phyloP scores from a whole-genome alignment of 2,888 invertebrate genomes.

The Prionchulus punctatus region DNA sequence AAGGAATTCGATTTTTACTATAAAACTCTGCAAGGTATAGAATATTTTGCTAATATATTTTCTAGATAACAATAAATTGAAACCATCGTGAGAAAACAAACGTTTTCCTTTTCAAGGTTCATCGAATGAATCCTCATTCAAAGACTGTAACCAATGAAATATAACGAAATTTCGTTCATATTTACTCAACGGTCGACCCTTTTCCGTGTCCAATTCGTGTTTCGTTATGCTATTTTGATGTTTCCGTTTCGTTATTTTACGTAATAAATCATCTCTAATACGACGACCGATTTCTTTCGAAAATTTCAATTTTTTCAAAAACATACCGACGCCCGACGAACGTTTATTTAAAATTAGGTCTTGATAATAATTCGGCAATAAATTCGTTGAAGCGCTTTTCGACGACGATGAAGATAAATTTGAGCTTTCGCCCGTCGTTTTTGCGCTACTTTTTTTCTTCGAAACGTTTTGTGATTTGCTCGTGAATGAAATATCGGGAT shows the following conservation, averaged over 20 bases:
- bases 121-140: conserved; percentile 47
- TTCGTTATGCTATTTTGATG: conserved; percentile 48
- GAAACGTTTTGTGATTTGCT: no score
- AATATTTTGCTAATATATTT: no score
- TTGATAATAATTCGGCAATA: background rate
- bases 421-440: no score
- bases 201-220: conserved; percentile 59
- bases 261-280: conserved; percentile 8
- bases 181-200: conserved; percentile 66
- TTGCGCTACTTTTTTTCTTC: no score
- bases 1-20: no score
- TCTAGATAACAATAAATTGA: no score
- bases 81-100: no score
- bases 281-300: conserved; percentile 4
- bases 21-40: no score
- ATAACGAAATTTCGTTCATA: conserved; percentile 88
- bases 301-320: background rate
- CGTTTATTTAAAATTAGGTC: background rate
- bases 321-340: background rate
- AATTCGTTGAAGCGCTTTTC: background rate
- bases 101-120: background rate
- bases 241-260: conserved; percentile 31
- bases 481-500: no score
- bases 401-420: no score
- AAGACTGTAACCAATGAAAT: conserved; percentile 76